Evolutionary conservation across 2,113 vertebrate species (phyloP).

Genomic region (Oryzias curvinotus): DNA sequence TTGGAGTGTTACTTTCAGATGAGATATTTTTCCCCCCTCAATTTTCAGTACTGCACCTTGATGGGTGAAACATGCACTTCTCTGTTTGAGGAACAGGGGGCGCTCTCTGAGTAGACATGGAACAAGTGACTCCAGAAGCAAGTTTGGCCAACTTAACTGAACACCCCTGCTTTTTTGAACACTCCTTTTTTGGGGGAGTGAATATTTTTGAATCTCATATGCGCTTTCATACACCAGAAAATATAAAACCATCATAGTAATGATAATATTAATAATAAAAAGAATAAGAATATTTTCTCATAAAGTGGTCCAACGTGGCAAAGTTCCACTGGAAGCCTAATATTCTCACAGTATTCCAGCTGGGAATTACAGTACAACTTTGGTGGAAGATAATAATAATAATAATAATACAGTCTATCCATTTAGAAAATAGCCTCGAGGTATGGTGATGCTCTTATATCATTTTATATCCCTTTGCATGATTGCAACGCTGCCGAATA

Average conservation of each 20-base stretch:
- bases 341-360: slow-evolving; percentile 17
- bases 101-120: slow-evolving; percentile 56
- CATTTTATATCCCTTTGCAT: slow-evolving; percentile 48
- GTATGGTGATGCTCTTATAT: slow-evolving; percentile 19
- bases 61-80: slow-evolving; percentile 27
- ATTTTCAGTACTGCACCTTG: background rate
- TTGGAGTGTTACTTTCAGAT: slow-evolving; percentile 6
- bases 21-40: slow-evolving; percentile 1
- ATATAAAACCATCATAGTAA: too few species aligned
- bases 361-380: slow-evolving; percentile 18
- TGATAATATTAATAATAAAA: slow-evolving; percentile 51
- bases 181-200: too few species aligned
- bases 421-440: slow-evolving; percentile 20
- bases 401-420: background rate
- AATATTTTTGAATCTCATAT: background rate
- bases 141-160: slow-evolving; percentile 26
- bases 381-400: background rate
- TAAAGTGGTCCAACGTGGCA: slow-evolving; percentile 30
- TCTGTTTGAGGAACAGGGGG: slow-evolving; percentile 34
- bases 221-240: too few species aligned
- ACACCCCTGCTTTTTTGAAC: slow-evolving; percentile 4
- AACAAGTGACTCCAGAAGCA: background rate
- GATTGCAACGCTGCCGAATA: slow-evolving; percentile 58
- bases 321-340: slow-evolving; percentile 34
- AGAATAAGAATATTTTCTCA: slow-evolving; percentile 45